These are phyloP conservation scores for Oscheius sp. DNA, from an alignment of 2,888 invertebrate genomes.

Conservation along the genomic window DNA sequence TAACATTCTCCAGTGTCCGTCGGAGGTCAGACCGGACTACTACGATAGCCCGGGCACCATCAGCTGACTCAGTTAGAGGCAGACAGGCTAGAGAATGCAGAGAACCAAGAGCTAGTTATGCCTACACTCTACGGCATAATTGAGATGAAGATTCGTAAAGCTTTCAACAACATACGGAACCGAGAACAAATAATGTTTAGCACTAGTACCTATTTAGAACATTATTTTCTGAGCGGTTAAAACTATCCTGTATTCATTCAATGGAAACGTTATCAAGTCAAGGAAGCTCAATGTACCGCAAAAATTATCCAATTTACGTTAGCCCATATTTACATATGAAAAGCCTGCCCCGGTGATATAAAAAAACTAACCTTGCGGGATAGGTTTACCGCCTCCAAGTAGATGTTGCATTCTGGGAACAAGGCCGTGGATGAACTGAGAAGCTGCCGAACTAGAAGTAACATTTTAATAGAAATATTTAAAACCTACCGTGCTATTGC, in stretches of 20 bases:
- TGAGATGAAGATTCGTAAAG: too few relatives aligned
- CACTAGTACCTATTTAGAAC: too few relatives aligned
- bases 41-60: conserved; percentile 32
- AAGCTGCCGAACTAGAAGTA: conserved; percentile 43
- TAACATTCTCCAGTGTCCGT: conserved; percentile 29
- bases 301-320: too few relatives aligned
- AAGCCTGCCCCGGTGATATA: too few relatives aligned
- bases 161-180: too few relatives aligned
- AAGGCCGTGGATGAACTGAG: conserved; percentile 53
- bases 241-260: too few relatives aligned
- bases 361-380: conserved; percentile 19
- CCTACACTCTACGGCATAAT: conserved; percentile 25
- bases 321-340: too few relatives aligned
- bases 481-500: conserved; percentile 36
- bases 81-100: conserved; percentile 28
- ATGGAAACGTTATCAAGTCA: too few relatives aligned
- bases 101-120: conserved; percentile 26
- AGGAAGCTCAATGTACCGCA: too few relatives aligned
- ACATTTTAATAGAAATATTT: neutral
- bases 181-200: too few relatives aligned
- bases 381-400: conserved; percentile 33
- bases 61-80: conserved; percentile 37
- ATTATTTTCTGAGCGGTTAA: too few relatives aligned
- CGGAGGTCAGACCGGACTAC: conserved; percentile 28
- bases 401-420: conserved; percentile 65